phyloP scores from a whole-genome alignment of 2,888 invertebrate species.

The Cataglyphis albicans region DNA sequence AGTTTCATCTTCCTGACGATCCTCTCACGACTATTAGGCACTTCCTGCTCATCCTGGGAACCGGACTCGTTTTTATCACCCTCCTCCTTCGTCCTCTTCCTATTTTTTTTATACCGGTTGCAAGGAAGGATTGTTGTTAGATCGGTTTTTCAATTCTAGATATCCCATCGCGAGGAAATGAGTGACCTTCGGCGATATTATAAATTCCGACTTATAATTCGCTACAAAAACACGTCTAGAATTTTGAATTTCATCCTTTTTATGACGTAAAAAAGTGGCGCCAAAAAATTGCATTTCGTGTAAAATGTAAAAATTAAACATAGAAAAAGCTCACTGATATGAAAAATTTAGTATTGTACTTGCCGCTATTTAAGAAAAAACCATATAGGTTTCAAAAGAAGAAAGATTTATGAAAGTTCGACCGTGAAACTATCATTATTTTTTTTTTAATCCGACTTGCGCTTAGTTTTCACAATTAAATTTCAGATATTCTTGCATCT shows the following conservation, averaged over 20 bases:
- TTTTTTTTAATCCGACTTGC: neutral
- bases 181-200: conserved; percentile 29
- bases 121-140: conserved; percentile 54
- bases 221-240: neutral
- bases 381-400: neutral
- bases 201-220: conserved; percentile 39
- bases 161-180: conserved; percentile 27
- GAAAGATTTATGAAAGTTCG: neutral
- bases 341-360: neutral
- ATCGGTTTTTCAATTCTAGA: conserved; percentile 70
- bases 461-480: neutral
- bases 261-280: neutral
- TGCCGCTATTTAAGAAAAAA: neutral
- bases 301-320: neutral
- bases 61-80: conserved; percentile 78
- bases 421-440: neutral
- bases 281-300: neutral
- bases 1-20: conserved; percentile 82
- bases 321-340: neutral
- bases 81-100: conserved; percentile 54
- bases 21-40: conserved; percentile 85
- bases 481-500: neutral
- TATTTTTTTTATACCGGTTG: conserved; percentile 39
- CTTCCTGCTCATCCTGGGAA: conserved; percentile 84
- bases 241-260: neutral